These are phyloP conservation scores for Eueides isabella DNA, from an alignment of 1,140 invertebrate species.

Conservation along the genomic window DNA sequence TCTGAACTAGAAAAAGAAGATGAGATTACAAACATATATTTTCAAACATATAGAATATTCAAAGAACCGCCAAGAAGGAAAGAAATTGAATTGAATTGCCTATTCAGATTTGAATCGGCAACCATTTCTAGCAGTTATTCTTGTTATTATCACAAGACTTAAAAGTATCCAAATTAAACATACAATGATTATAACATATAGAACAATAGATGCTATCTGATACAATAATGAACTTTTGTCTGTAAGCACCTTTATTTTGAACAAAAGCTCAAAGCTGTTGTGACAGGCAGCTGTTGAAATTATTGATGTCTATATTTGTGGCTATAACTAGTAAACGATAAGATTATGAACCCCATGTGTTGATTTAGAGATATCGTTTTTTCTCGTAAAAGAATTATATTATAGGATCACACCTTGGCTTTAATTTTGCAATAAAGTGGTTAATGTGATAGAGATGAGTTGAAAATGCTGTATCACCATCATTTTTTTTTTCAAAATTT, in stretches of 20 bases:
- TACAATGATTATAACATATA: constrained; percentile 14
- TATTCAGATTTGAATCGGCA: too few species aligned
- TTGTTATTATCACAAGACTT: background rate
- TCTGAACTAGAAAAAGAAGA: too few species aligned
- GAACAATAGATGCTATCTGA: constrained; percentile 59
- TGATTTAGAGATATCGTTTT: constrained; percentile 42
- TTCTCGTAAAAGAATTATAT: constrained; percentile 47
- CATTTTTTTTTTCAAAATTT: too few species aligned
- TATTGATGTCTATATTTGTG: constrained; percentile 55
- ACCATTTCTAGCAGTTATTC: too few species aligned
- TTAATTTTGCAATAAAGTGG: background rate
- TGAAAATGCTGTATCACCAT: background rate
- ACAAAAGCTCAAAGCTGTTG: constrained; percentile 67
- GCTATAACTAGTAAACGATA: constrained; percentile 38
- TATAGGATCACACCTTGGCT: background rate
- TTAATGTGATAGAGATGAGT: background rate
- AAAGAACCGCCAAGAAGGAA: too few species aligned
- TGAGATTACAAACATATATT: too few species aligned
- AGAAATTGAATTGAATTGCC: too few species aligned
- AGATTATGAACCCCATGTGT: constrained; percentile 46
- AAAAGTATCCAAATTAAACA: background rate
- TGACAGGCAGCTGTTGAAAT: constrained; percentile 64
- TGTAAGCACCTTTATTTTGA: constrained; percentile 65
- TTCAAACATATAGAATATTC: too few species aligned
- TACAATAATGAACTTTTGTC: constrained; percentile 54